Evolutionary conservation across 2,113 vertebrate species (phyloP), one percentile per base, ranked within the genome.

Genomic region (Rhagologus leucostigma): DNA sequence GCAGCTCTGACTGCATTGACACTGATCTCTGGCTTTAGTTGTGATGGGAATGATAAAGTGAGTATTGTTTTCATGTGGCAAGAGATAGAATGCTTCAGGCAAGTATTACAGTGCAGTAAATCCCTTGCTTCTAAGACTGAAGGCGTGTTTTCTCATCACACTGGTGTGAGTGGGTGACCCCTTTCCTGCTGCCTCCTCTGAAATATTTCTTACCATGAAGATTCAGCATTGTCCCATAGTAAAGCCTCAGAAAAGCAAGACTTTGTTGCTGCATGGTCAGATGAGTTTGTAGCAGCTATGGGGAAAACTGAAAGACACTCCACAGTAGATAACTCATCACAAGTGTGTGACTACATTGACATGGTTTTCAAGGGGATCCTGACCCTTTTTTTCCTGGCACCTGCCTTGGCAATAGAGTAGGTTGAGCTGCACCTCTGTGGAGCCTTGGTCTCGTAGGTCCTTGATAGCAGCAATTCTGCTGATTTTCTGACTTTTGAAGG

Each of bases 401-500:
- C 8, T 41, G 1, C 63, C 55, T 65, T 47, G 46, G 67, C 13
- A 17, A 30, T 22, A 39, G 46, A 57, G n/a, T 37, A 46, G 26
- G 13, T 13, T 83, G 44, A 93, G 46, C 64, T 86, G 71, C 32
- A 77, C 6, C 9, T 24, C 50, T 39, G 5, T 26, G 37, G 35
- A 14, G 6, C 26, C 5, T 3, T 41, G 53, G 19, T 82, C 41
- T 69, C 1, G 0, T 29, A 24, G 1, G 6, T 18, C 56, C 46
- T 67, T 3, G 2, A 30, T 29, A 46, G 18, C 32, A 74, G 37
- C 26, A 65, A 3, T 85, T 80, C 46, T 80, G 19, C 67, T 57
- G 11, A 9, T 71, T 65, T 30, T 46, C 4, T 67, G 37, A 35
- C 6, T 5, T 8, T 16, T 44, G 59, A 42, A 1, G 3, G 41